Percentiles rank a stretch among this genome's conserved stretches.
These are phyloP conservation scores for Stegostoma tigrinum DNA, from an alignment of 2,113 vertebrate species.

Conservation along the genomic window DNA sequence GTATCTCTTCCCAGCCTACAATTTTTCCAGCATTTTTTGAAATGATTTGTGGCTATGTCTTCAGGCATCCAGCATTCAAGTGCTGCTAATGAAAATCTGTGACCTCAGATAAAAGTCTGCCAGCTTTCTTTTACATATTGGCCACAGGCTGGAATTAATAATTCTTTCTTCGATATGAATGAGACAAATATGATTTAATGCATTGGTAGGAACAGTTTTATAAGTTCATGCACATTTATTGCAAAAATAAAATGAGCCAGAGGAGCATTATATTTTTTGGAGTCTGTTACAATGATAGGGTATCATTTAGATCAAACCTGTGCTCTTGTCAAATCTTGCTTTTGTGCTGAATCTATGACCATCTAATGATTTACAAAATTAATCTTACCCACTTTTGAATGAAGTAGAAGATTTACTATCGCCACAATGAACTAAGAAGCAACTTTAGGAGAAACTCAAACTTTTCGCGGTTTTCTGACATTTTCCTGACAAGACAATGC, in stretches of 20 bases:
- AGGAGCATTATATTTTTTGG: background rate
- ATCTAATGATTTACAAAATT: background rate
- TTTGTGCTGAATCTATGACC: background rate
- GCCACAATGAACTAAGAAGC: background rate
- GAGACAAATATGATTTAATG: background rate
- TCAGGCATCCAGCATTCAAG: background rate
- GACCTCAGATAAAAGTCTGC: background rate
- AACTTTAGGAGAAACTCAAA: background rate
- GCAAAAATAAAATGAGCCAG: background rate
- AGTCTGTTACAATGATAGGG: background rate
- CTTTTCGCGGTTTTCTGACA: too few species aligned
- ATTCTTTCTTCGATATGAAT: background rate
- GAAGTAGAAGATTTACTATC: background rate
- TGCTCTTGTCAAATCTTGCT: background rate
- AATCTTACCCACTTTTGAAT: background rate
- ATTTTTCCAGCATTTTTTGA: background rate
- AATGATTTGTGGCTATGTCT: background rate
- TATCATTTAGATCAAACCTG: background rate
- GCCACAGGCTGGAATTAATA: background rate
- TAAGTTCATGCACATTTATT: background rate
- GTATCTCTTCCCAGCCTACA: background rate
- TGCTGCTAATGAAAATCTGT: background rate
- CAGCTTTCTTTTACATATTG: background rate
- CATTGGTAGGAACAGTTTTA: background rate
- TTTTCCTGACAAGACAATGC: background rate